phyloP scores from a whole-genome alignment of 2,797 vertebrate genomes.

The Catamblyrhynchus diadema region DNA sequence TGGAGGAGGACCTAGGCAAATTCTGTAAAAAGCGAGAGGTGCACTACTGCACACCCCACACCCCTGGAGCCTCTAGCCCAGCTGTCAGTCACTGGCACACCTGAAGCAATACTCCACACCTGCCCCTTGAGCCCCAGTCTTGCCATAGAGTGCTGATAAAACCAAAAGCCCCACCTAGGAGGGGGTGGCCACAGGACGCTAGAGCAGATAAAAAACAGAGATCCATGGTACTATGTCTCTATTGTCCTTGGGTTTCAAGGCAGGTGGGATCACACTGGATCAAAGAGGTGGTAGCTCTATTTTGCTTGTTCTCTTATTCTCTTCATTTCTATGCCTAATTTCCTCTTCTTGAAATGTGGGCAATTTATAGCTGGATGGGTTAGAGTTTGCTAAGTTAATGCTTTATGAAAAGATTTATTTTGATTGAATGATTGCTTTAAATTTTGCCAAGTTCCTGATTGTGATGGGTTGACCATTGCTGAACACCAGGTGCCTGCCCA shows the following conservation, averaged over 20 bases:
- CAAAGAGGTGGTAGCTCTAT: neutral
- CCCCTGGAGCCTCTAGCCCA: neutral
- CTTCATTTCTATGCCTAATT: accelerated
- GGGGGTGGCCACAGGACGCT: too few relatives aligned
- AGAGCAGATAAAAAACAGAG: neutral
- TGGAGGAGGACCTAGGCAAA: accelerated
- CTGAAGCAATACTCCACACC: neutral
- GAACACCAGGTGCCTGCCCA: neutral
- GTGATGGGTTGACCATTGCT: neutral
- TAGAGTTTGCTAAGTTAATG: neutral
- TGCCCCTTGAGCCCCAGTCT: neutral
- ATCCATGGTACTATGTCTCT: accelerated
- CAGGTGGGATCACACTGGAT: neutral
- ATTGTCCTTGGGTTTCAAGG: neutral
- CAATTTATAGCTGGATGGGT: neutral
- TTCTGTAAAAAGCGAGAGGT: neutral
- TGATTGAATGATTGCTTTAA: neutral
- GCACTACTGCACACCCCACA: neutral
- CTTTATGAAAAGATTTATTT: neutral
- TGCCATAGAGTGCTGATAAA: neutral
- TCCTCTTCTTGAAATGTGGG: neutral
- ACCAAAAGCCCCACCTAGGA: neutral
- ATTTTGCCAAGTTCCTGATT: neutral
- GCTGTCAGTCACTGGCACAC: neutral
- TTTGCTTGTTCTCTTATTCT: neutral